Evolutionary conservation across 2,113 vertebrate species (phyloP), one percentile per base, ranked within the genome.

Genomic region (Ictalurus punctatus): DNA sequence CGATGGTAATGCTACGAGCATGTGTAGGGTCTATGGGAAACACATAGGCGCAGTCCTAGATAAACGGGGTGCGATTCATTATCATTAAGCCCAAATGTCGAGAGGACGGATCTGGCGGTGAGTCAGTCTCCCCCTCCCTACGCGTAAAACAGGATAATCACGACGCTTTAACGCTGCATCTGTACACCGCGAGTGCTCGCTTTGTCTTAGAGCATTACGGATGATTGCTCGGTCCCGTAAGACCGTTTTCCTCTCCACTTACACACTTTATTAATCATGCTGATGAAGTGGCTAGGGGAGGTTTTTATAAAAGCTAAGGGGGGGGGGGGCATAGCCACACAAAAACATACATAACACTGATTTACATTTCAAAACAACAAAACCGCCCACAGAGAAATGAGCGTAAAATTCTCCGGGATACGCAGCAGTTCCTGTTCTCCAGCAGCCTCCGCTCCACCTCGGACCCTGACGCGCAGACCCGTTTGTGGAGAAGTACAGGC

Each of bases 61-160:
- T 88, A 91, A 84, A 89, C 79, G 27, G 78, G 79, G 63, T 69
- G 76, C 88, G 69, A 92, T 93, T 90, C 89, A 91, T 92, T 90
- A 91, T 85, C 90, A 90, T 92, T 91, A 91, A 88, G 83, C 56
- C 56, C 52, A 86, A 91, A 91, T 84, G 91, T 91, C 88, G 88
- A 88, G 88, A 85, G 86, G 84, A 88, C 63, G 78, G 88, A 88
- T 61, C 88, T 73, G 78, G 85, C 85, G 65, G 76, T 21, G 78
- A 89, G 56, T 90, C 83, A 74, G 86, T 81, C 87, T 48, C 67
- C 56, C 81, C 59, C 65, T 34, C 81, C 65, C 63, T 21, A 65
- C 54, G 59, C 71, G 69, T 84, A 86, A 83, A 89, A 65, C 89
- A 73, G 90, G 88, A 90, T 86, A 87, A 89, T 79, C 83, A 79